Evolutionary conservation across 2,888 invertebrate genomes (phyloP).

Genomic region (Cephus rjabovi): DNA sequence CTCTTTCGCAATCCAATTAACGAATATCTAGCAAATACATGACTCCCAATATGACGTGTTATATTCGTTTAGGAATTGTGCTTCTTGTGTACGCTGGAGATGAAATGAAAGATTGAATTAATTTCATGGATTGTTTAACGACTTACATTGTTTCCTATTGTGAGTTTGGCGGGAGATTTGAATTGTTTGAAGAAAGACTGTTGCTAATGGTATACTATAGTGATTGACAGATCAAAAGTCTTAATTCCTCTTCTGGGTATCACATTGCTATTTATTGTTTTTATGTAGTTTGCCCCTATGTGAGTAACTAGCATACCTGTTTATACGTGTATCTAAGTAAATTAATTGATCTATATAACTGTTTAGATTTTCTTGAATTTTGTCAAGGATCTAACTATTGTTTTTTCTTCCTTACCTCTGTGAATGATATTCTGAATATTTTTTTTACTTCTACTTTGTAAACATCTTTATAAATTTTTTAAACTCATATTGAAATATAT

Average conservation of each 20-base stretch:
- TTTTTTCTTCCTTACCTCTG: background rate
- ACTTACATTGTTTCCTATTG: background rate
- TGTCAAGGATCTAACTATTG: background rate
- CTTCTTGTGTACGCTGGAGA: background rate
- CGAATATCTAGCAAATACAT: background rate
- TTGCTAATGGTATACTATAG: too few relatives aligned
- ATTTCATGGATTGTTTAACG: background rate
- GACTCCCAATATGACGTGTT: too few relatives aligned
- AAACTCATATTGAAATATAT: background rate
- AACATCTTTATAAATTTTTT: background rate
- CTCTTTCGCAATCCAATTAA: slow-evolving; percentile 2
- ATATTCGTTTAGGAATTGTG: too few relatives aligned
- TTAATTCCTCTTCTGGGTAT: background rate
- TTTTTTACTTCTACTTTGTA: background rate
- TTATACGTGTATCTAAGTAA: background rate
- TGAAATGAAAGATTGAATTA: background rate
- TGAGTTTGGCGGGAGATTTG: background rate
- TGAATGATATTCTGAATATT: background rate
- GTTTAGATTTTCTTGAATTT: background rate
- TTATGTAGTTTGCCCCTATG: background rate
- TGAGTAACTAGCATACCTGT: background rate
- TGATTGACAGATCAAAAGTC: background rate
- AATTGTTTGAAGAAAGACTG: background rate
- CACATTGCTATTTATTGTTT: background rate
- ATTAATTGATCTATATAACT: background rate